Evolutionary conservation across 2,797 vertebrate genomes (phyloP).

Genomic region (Dallia pectoralis): DNA sequence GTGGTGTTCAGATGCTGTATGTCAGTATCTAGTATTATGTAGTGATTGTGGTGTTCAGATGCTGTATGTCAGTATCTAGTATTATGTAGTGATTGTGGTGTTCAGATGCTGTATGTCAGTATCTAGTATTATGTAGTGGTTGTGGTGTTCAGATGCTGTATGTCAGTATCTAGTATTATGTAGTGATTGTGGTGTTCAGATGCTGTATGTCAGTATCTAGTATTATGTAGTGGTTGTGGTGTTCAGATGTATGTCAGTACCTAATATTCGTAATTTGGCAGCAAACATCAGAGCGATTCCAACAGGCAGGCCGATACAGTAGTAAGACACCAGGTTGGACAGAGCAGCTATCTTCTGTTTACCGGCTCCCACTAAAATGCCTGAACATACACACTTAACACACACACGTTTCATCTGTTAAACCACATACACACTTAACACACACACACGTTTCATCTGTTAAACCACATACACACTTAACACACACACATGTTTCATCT

Average conservation of each 20-base stretch:
- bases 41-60: too few relatives aligned
- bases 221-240: neutral
- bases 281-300: slow-evolving; percentile 85
- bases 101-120: too few relatives aligned
- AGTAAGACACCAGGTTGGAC: slow-evolving; percentile 83
- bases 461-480: slow-evolving; percentile 82
- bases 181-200: too few relatives aligned
- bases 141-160: neutral
- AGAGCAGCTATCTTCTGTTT: slow-evolving; percentile 90
- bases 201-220: too few relatives aligned
- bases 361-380: slow-evolving; percentile 84
- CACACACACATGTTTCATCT: slow-evolving; percentile 6
- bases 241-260: slow-evolving; percentile 58
- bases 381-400: slow-evolving; percentile 80
- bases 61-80: too few relatives aligned
- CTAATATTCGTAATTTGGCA: slow-evolving; percentile 77
- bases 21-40: too few relatives aligned
- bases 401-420: too few relatives aligned
- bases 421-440: slow-evolving; percentile 14
- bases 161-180: too few relatives aligned
- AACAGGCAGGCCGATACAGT: slow-evolving; percentile 80
- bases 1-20: too few relatives aligned
- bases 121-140: too few relatives aligned
- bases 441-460: too few relatives aligned
- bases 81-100: too few relatives aligned